Base-by-base conservation (phyloP, 2,888 invertebrate species). In the Adelphocoris suturalis region DNA sequence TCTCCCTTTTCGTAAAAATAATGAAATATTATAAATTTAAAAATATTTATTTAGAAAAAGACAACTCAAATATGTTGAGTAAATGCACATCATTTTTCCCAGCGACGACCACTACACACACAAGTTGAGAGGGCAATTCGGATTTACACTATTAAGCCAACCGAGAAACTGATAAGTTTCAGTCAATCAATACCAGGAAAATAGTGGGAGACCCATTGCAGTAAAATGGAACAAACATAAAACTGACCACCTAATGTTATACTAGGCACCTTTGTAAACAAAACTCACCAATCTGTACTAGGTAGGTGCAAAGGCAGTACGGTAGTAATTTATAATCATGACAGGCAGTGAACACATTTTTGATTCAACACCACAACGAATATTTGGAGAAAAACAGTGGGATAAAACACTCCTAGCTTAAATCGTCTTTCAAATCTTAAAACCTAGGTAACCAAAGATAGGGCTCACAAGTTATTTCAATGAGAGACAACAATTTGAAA, bases 221-320 rank as follows among this genome's bases (percentile, higher is more conserved):
- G 68, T 13, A 68, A 7, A 37, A 11, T 13, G 23, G 27, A 23
- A 19, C 7, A 68, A 68, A n/a, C 68, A 23, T 23, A 23, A 23
- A n/a, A 23, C 19, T 19, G 23, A 68, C 68, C 68, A 68, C 68
- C 68, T 68, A 68, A 9, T 46, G 47, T 37, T 14, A 5, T 37
- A 78, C 78, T 68, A 68, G 47, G 78, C 78, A 78, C 78, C 47
- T 19, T 46, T 78, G 78, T 19, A 78, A 78, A 78, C 19, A 11
- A 78, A 78, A 47, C 1, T 16, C 2, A 75, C 19, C 19, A 28
- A 19, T 84, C 16, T 84, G 52, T 61, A 85, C 85, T 85, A 57
- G 61, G 37, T 85, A 57, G 86, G 86, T 86, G 86, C 86, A 86
- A n/a, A 86, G 86, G 86, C 86, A 86, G 86, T 86, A 86, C 23